A percentile compares a stretch with the other conserved stretches of the same genome.
These are phyloP conservation scores for Chloroceryle inda DNA, from an alignment of 2,797 vertebrate genomes.

Conservation along the genomic window DNA sequence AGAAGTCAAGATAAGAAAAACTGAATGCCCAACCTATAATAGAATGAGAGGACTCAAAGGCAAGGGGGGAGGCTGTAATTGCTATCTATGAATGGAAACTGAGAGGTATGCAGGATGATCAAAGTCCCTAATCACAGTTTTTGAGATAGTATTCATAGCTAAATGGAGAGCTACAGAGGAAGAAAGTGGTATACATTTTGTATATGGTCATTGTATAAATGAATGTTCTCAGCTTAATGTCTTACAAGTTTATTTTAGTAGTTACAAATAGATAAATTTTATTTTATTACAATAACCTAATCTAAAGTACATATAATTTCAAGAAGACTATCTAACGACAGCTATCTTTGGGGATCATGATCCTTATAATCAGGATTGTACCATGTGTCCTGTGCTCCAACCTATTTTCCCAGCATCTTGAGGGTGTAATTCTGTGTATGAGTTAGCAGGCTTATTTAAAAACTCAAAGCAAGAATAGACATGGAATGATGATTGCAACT, in stretches of 20 bases:
- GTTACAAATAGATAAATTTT: neutral
- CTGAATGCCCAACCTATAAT: neutral
- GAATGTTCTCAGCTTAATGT: neutral
- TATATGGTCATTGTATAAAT: neutral
- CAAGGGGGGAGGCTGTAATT: neutral
- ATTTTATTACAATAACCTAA: neutral
- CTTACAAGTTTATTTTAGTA: neutral
- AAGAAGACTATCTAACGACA: neutral
- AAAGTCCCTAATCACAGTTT: neutral
- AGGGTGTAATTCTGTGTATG: neutral
- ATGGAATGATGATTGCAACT: neutral
- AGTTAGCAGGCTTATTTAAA: neutral
- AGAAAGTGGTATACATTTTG: neutral
- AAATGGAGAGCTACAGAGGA: neutral
- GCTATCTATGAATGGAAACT: neutral
- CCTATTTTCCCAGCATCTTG: neutral
- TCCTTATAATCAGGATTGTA: neutral
- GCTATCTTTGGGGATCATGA: accelerated
- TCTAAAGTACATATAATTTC: neutral
- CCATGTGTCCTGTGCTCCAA: neutral
- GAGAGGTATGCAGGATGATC: neutral
- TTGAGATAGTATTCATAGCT: neutral
- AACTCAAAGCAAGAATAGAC: neutral
- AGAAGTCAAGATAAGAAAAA: neutral
- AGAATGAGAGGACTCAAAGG: neutral